A percentile compares a stretch with the other conserved stretches of the same genome.
Evolutionary conservation across 1,140 invertebrate species (phyloP).

Genomic region (Drosophila subpulchrella): DNA sequence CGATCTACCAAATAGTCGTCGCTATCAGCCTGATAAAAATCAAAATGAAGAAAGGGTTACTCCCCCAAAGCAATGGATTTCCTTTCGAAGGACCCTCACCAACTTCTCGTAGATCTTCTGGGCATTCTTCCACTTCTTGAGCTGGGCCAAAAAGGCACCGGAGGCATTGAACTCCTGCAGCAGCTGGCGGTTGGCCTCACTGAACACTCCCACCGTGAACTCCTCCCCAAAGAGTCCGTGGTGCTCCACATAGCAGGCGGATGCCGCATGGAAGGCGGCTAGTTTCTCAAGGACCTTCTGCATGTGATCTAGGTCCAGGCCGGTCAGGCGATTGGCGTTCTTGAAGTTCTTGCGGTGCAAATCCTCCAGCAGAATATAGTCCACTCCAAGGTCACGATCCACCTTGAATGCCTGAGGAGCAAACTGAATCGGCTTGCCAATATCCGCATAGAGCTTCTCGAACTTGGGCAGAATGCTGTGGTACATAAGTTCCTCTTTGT

Average conservation of each 20-base stretch:
- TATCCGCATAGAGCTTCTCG: conserved; percentile 65
- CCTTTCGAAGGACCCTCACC: conserved; percentile 30
- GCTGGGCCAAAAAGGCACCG: conserved; percentile 63
- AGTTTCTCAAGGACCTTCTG: conserved; percentile 85
- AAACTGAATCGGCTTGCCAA: conserved; percentile 63
- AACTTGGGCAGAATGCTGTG: conserved; percentile 74
- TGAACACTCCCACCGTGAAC: conserved; percentile 72
- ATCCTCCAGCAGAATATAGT: conserved; percentile 85
- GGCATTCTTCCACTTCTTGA: conserved; percentile 80
- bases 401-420: conserved; percentile 71
- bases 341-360: conserved; percentile 85
- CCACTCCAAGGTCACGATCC: conserved; percentile 66
- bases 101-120: conserved; percentile 72
- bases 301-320: conserved; percentile 85
- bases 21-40: conserved; percentile 57
- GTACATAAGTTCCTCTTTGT: conserved; percentile 76
- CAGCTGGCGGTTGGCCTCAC: conserved; percentile 64
- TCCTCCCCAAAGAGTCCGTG: conserved; percentile 67
- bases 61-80: background rate
- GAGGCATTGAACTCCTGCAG: conserved; percentile 76
- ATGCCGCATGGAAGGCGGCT: conserved; percentile 86
- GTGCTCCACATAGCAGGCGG: conserved; percentile 79
- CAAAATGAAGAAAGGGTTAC: background rate
- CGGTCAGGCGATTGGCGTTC: conserved; percentile 86
- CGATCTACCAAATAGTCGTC: conserved; percentile 76